Percentiles rank a stretch among this genome's conserved stretches.
These are phyloP conservation scores for Podilymbus podiceps DNA, from an alignment of 2,113 vertebrate species.

Conservation along the genomic window DNA sequence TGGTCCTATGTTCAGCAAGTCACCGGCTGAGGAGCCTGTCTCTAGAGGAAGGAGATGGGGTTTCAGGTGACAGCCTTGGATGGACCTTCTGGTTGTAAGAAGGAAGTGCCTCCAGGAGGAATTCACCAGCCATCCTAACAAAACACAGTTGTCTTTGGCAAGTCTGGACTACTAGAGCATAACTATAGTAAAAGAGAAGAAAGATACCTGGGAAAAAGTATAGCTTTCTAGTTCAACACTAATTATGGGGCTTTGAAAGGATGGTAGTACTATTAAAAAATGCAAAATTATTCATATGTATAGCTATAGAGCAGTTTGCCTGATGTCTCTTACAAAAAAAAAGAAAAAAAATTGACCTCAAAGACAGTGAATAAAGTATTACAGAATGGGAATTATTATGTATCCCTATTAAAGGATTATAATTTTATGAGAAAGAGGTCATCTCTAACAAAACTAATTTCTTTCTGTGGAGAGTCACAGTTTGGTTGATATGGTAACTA, in stretches of 20 bases:
- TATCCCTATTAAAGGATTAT: not conserved
- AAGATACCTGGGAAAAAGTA: not conserved
- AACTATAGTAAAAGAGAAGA: not conserved
- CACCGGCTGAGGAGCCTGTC: too few species aligned
- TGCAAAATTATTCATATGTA: not conserved
- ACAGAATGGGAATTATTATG: not conserved
- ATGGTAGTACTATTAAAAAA: not conserved
- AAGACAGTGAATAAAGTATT: not conserved
- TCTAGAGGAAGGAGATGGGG: not conserved
- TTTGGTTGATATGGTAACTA: constrained; percentile 42
- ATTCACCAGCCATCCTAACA: not conserved
- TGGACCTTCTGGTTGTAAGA: not conserved
- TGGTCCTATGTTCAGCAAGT: not conserved
- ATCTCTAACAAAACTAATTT: constrained; percentile 2
- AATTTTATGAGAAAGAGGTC: constrained; percentile 4
- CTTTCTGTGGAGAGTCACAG: not conserved
- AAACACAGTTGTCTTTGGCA: not conserved
- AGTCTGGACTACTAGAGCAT: not conserved
- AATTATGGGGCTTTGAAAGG: not conserved
- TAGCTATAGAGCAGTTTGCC: not conserved
- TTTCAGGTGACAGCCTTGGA: not conserved
- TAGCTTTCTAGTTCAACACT: not conserved
- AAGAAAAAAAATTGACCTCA: not conserved
- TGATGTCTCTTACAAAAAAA: not conserved
- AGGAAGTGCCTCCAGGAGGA: not conserved